Evolutionary conservation across 2,888 invertebrate species (phyloP), one percentile per base, ranked within the genome.

Genomic region (Heteromyza rotundicornis): DNA sequence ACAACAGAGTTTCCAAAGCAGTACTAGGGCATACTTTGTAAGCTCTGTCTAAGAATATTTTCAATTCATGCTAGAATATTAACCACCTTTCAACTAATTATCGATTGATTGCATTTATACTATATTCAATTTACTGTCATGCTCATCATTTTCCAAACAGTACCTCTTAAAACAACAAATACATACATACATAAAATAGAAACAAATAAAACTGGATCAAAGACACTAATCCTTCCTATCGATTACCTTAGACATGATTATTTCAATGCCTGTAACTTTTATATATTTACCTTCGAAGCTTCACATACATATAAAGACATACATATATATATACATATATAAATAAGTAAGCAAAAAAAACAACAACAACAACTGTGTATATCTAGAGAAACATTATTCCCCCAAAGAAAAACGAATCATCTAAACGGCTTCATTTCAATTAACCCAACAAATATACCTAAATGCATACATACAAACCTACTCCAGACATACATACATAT

Each of bases 381-480:
- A 53, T 57, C 58, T 64, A 59, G 12, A 44, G 50, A 54, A 58
- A 22, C 23, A 7, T n/a, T 44, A 16, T 44, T 16, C n/a, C 8
- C n/a, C 5, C 49, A 59, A 59, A 53, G 14, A 58, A 19, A 62
- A 64, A 65, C 67, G 68, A 66, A 69, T 67, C 67, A 67, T 67
- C 59, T 64, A 69, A n/a, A 69, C 66, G 69, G 69, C 69, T 69
- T 69, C 69, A 69, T 61, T 68, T 63, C 52, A 20, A 32, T 59
- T 57, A 59, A 49, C 35, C 17, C 24, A 52, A 23, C 40, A 10
- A 40, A 10, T 54, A 59, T 61, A 63, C 61, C 57, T 64, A 50
- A 51, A 27, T 40, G 40, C 57, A 19, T 50, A 14, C 27, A 50
- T 23, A 50, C 36, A 57, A n/a, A n/a, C n/a, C n/a, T n/a, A n/a